Conservation (phyloP, 2,888 invertebrate genomes). For the Urechis unicinctus region DNA sequence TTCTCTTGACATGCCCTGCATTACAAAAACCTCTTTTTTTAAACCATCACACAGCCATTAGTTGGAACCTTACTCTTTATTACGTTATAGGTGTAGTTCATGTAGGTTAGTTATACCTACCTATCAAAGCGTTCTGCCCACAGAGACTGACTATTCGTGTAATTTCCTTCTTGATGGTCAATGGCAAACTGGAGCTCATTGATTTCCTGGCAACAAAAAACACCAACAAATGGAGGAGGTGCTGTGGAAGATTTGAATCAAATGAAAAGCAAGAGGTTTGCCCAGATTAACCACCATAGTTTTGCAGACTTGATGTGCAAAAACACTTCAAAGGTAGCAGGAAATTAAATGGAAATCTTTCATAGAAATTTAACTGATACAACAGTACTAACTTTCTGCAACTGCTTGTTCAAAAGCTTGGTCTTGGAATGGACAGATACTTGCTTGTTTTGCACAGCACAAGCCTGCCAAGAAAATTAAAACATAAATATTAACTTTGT, state of each 20-base stretch:
- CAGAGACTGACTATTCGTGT: neutral
- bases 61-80: too few relatives aligned
- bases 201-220: neutral
- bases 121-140: constrained; percentile 8
- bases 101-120: neutral
- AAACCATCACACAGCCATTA: too few relatives aligned
- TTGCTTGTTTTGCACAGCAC: neutral
- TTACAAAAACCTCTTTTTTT: too few relatives aligned
- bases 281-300: neutral
- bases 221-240: neutral
- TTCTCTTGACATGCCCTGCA: constrained; percentile 6
- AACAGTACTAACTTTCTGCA: neutral
- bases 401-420: neutral
- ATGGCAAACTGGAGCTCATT: constrained; percentile 2
- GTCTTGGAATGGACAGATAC: neutral
- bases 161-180: neutral
- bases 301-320: neutral
- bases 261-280: neutral
- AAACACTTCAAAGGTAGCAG: too few relatives aligned
- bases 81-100: too few relatives aligned
- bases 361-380: too few relatives aligned
- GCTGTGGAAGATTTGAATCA: neutral
- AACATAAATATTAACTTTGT: neutral
- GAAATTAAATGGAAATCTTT: too few relatives aligned
- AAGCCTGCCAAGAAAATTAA: neutral